Conservation (phyloP, 1,140 invertebrate species). For the Rhopalosiphum maidis region DNA sequence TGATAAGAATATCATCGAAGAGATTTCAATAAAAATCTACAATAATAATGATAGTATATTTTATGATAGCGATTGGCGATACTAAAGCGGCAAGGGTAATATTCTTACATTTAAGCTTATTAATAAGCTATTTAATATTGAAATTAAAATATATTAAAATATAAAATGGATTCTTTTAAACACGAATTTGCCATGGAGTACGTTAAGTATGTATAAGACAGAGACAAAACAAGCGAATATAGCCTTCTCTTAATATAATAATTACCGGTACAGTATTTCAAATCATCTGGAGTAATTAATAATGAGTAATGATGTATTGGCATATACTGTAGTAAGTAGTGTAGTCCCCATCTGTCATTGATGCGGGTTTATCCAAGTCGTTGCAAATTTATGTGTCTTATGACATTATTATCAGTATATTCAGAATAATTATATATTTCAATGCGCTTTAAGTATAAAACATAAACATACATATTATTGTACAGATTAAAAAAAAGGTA, state of each 20-base stretch:
- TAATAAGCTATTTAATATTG: neutral
- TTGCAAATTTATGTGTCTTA: neutral
- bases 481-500: neutral
- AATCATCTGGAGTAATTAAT: neutral
- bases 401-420: neutral
- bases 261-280: neutral
- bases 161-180: neutral
- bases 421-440: neutral
- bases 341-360: neutral
- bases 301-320: too few species aligned
- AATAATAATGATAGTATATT: neutral
- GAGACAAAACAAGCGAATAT: neutral
- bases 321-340: neutral
- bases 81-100: neutral
- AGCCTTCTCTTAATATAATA: neutral
- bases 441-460: neutral
- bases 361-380: neutral
- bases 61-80: neutral
- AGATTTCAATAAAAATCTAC: neutral
- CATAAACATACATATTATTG: neutral
- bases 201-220: neutral
- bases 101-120: neutral
- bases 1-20: neutral
- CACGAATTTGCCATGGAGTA: neutral
- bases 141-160: neutral